Percentiles rank a stretch among this genome's conserved stretches.
These are phyloP conservation scores for Galeopterus variegatus DNA, from an alignment of 2,113 vertebrate species.

Conservation along the genomic window DNA sequence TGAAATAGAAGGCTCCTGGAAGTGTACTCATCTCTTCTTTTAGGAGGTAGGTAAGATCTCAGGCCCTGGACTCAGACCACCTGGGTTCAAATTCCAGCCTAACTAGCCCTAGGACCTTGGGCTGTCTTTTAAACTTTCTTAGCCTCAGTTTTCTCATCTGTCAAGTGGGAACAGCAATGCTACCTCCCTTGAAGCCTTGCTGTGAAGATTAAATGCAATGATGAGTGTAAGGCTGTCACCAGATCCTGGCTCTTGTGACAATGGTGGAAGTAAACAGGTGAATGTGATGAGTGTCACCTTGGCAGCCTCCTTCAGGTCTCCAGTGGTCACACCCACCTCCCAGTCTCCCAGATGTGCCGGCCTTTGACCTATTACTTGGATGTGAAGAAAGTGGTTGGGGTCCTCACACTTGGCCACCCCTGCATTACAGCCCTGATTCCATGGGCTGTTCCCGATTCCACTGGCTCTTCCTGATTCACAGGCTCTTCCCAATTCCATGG, in stretches of 20 bases:
- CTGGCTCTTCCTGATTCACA: no score
- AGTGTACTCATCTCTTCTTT: neutral
- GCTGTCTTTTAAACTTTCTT: neutral
- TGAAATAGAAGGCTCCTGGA: neutral
- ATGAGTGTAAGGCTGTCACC: neutral
- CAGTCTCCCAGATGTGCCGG: neutral
- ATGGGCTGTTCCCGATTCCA: neutral
- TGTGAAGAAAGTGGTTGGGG: no score
- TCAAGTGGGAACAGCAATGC: neutral
- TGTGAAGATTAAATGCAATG: neutral
- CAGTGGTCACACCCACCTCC: no score
- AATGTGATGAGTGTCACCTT: rapidly evolving
- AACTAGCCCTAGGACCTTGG: neutral
- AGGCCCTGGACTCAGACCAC: neutral
- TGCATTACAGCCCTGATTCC: neutral
- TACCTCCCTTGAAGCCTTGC: no score
- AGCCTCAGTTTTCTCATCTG: neutral
- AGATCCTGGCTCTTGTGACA: neutral
- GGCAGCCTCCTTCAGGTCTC: neutral
- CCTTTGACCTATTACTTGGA: neutral
- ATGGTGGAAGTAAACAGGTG: neutral
- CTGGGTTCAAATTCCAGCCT: neutral
- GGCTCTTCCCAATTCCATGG: neutral
- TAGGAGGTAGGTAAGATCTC: neutral
- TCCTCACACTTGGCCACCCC: no score